Conservation (phyloP, 2,113 vertebrate species). For the Takifugu bimaculatus region DNA sequence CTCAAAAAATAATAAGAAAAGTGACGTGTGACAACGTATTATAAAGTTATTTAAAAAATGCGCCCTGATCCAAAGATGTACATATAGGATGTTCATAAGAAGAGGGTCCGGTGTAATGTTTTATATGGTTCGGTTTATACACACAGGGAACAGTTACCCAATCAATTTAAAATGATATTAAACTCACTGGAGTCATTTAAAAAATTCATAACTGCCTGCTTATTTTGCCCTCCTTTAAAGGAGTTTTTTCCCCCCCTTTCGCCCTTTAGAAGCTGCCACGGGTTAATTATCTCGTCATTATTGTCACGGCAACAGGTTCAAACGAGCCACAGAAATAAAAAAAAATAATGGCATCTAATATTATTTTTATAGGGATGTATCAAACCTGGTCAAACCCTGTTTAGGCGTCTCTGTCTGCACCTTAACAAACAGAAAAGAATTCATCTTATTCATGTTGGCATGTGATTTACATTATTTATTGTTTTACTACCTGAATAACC, state of each 20-base stretch:
- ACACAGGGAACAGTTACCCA: conserved; percentile 14
- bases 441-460: not conserved
- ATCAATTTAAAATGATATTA: conserved; percentile 23
- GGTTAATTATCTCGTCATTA: conserved; percentile 51
- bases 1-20: not conserved
- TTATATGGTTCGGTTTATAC: too few species aligned
- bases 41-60: too few species aligned
- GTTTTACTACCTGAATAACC: not conserved
- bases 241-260: conserved; percentile 11
- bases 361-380: not conserved
- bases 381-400: conserved; percentile 13
- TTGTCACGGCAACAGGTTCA: conserved; percentile 59
- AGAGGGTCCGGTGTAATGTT: too few species aligned
- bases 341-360: not conserved
- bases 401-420: conserved; percentile 7
- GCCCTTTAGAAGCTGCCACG: conserved; percentile 46
- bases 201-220: conserved; percentile 9
- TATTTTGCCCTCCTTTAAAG: conserved; percentile 12
- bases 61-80: too few species aligned
- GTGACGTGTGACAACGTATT: too few species aligned
- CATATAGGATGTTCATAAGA: too few species aligned
- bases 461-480: not conserved
- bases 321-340: conserved; percentile 10
- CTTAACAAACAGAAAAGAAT: not conserved
- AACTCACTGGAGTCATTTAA: conserved; percentile 3